A percentile compares a stretch with the other conserved stretches of the same genome.
Evolutionary conservation across 2,113 vertebrate genomes (phyloP).

Genomic region (Tiliqua scincoides): DNA sequence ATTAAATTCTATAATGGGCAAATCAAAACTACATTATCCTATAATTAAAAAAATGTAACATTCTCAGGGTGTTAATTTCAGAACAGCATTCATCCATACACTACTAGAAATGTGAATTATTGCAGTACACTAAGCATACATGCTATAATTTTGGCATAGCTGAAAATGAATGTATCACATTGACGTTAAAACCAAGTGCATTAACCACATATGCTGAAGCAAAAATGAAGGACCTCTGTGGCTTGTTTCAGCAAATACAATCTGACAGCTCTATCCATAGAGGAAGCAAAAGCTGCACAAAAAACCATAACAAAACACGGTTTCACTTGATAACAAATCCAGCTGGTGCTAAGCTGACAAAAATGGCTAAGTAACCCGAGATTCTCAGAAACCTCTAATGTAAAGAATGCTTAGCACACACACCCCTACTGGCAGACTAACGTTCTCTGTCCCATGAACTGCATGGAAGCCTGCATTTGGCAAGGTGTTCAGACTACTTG

Average conservation of each 20-base stretch:
- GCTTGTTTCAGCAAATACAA: slow-evolving; percentile 14
- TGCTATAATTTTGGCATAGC: neutral
- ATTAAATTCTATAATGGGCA: neutral
- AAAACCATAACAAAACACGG: slow-evolving; percentile 48
- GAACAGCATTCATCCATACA: neutral
- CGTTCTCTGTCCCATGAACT: slow-evolving; percentile 34
- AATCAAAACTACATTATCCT: neutral
- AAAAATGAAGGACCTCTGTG: neutral
- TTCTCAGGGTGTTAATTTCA: neutral
- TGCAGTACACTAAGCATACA: neutral
- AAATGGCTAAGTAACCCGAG: slow-evolving; percentile 82
- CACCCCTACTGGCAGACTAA: slow-evolving; percentile 76
- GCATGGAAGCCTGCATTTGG: neutral
- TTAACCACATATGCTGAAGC: neutral
- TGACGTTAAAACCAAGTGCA: neutral
- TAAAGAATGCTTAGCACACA: slow-evolving; percentile 73
- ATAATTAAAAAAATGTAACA: neutral
- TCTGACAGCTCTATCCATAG: neutral
- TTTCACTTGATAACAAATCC: slow-evolving; percentile 61
- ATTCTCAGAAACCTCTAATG: slow-evolving; percentile 72
- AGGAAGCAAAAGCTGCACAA: slow-evolving; percentile 34
- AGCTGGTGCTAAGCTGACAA: slow-evolving; percentile 82
- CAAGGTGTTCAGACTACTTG: neutral
- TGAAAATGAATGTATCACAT: neutral
- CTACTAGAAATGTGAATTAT: neutral